phyloP scores from a whole-genome alignment of 1,140 invertebrate species.

The Drosophila auraria region DNA sequence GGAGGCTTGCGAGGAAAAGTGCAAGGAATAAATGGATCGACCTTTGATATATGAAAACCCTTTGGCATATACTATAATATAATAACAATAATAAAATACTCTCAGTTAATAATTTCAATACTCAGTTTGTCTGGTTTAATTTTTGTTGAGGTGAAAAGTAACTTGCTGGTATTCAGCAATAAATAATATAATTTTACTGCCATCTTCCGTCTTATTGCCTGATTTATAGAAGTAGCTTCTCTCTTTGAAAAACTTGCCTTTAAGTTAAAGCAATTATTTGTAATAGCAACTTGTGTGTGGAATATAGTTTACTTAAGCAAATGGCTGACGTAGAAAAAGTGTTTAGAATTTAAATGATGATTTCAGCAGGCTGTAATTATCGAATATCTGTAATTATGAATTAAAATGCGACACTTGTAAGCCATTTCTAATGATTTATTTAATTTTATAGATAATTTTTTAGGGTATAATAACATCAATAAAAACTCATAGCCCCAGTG shows the following conservation, averaged over 20 bases:
- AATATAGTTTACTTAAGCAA: neutral
- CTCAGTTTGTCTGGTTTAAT: neutral
- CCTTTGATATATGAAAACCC: neutral
- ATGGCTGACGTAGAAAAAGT: neutral
- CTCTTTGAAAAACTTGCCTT: too few relatives aligned
- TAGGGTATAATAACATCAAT: neutral
- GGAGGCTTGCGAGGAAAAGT: conserved; percentile 48
- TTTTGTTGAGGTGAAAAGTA: neutral
- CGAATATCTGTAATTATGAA: neutral
- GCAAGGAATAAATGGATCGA: conserved; percentile 43
- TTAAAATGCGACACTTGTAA: neutral
- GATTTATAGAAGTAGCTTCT: neutral
- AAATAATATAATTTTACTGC: neutral
- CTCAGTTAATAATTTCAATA: neutral
- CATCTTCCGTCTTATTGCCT: neutral
- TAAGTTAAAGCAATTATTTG: neutral
- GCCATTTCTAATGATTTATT: neutral
- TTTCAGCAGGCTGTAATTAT: neutral
- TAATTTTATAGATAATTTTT: neutral
- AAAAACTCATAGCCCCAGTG: neutral
- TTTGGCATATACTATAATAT: neutral
- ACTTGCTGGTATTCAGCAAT: too few relatives aligned
- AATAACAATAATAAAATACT: neutral
- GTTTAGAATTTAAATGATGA: neutral
- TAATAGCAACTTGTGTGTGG: neutral